Conservation (phyloP, 1,140 invertebrate species). For the Leptopilina clavipes region DNA sequence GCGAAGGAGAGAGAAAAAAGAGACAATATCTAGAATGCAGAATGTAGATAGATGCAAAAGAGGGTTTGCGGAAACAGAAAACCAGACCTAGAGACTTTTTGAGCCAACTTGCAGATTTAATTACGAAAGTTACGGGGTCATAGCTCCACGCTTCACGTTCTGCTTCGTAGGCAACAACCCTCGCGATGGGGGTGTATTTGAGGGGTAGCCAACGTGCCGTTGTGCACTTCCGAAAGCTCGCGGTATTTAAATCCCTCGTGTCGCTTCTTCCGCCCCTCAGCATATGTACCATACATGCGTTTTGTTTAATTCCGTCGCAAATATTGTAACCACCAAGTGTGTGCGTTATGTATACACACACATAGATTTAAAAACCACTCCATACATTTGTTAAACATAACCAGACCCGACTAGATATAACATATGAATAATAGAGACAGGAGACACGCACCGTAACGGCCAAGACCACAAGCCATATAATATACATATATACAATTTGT, state of each 20-base stretch:
- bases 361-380: constrained; percentile 1
- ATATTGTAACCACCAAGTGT: constrained; percentile 11
- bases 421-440: constrained; percentile 28
- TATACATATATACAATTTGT: constrained; percentile 21
- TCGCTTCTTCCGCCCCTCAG: background rate
- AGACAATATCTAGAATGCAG: constrained; percentile 20
- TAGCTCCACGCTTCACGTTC: constrained; percentile 36
- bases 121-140: constrained; percentile 60
- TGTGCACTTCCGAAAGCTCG: constrained; percentile 41
- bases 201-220: constrained; percentile 36
- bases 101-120: constrained; percentile 58
- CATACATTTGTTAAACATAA: constrained; percentile 31
- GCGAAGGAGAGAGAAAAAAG: constrained; percentile 2
- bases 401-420: background rate
- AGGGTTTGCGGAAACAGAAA: constrained; percentile 34
- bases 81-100: constrained; percentile 48
- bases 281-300: constrained; percentile 24
- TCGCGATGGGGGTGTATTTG: constrained; percentile 41
- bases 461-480: constrained; percentile 23
- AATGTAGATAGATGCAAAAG: constrained; percentile 28
- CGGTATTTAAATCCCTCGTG: constrained; percentile 34
- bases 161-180: constrained; percentile 38
- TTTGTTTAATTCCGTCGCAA: constrained; percentile 42
- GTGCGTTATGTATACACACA: background rate
- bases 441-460: background rate